Evolutionary conservation across 2,113 vertebrate species (phyloP).

Genomic region (Lichenostomus cassidix): DNA sequence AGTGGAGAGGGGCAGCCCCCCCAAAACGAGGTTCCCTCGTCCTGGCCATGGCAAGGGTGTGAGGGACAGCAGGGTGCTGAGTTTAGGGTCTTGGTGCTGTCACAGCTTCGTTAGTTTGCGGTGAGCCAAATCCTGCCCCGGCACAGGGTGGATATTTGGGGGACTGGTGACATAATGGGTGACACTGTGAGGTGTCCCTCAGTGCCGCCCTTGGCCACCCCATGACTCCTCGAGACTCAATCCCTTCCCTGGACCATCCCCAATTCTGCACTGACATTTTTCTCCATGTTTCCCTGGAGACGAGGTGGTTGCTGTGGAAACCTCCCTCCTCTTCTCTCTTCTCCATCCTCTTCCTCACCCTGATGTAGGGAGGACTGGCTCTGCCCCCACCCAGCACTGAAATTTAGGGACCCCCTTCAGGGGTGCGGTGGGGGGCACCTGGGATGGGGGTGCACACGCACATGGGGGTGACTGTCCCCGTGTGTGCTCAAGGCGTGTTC

Average conservation of each 20-base stretch:
- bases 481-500: background rate
- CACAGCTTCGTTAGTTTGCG: background rate
- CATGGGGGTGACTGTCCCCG: accelerated
- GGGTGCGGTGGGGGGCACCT: accelerated
- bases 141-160: background rate
- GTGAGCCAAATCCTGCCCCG: accelerated
- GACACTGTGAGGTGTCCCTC: background rate
- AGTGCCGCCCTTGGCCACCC: background rate
- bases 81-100: background rate
- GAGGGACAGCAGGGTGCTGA: background rate
- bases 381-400: background rate
- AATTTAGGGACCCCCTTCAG: background rate
- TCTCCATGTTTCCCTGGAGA: constrained; percentile 66
- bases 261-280: constrained; percentile 6
- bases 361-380: background rate
- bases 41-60: accelerated
- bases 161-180: background rate
- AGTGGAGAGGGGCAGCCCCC: background rate
- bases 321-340: constrained; percentile 33
- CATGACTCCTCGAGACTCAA: background rate
- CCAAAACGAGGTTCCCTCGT: background rate
- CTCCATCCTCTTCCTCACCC: constrained; percentile 44
- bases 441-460: background rate
- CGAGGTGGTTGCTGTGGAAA: constrained; percentile 72
- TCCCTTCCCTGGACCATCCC: constrained; percentile 11